Percentiles rank a stretch among this genome's conserved stretches.
These are phyloP conservation scores for Phylloscopus trochiloides DNA, from an alignment of 2,113 vertebrate genomes.

Conservation along the genomic window DNA sequence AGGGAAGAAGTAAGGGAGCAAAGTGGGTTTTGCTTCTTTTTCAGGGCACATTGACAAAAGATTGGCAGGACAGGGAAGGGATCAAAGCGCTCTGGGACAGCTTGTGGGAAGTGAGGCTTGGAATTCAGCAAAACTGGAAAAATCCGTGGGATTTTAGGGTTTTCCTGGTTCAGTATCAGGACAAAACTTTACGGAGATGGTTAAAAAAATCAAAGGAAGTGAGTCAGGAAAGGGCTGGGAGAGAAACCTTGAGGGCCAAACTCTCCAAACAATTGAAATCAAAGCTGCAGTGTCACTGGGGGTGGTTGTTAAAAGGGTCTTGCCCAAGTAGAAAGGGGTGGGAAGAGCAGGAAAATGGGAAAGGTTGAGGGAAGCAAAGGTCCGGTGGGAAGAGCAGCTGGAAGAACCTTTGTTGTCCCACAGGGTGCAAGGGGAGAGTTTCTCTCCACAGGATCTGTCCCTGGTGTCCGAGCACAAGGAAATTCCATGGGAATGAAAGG, in stretches of 20 bases:
- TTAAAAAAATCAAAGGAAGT: background rate
- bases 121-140: background rate
- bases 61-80: background rate
- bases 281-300: background rate
- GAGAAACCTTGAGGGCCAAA: background rate
- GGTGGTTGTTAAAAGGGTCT: background rate
- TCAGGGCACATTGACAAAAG: background rate
- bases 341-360: background rate
- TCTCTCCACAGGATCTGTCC: background rate
- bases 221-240: background rate
- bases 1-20: background rate
- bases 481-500: background rate
- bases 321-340: background rate
- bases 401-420: background rate
- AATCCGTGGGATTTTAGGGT: background rate
- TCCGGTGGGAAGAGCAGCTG: background rate
- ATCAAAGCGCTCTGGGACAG: background rate
- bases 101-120: background rate
- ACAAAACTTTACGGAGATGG: too few species aligned
- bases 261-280: background rate
- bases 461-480: background rate
- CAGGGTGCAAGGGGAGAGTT: too few species aligned
- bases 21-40: background rate
- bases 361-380: background rate
- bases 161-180: background rate